A percentile compares a stretch with the other conserved stretches of the same genome.
These are phyloP conservation scores for Paedocypris sp. DNA, from an alignment of 2,113 vertebrate species.

Conservation along the genomic window DNA sequence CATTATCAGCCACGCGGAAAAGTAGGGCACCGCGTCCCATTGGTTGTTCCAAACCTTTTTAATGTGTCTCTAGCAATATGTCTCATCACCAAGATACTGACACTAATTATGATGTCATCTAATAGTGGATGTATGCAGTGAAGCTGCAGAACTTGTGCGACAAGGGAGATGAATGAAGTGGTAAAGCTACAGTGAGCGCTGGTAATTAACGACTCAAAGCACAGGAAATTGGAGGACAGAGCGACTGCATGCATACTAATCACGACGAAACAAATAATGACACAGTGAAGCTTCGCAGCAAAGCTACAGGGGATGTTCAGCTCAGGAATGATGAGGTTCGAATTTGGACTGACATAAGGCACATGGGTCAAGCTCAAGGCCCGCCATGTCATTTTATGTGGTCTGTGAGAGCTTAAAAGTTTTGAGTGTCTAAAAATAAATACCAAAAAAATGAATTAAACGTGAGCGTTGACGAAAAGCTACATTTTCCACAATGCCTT, in stretches of 20 bases:
- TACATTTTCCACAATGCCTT: too few relatives aligned
- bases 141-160: conserved; percentile 33
- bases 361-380: too few relatives aligned
- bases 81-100: conserved; percentile 13
- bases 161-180: conserved; percentile 43
- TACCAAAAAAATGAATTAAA: too few relatives aligned
- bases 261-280: conserved; percentile 16
- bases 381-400: too few relatives aligned
- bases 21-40: conserved; percentile 16
- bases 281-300: conserved; percentile 11
- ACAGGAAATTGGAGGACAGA: conserved; percentile 31
- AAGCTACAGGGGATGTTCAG: neutral
- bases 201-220: conserved; percentile 50
- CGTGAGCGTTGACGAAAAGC: too few relatives aligned
- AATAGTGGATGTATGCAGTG: conserved; percentile 30
- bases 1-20: conserved; percentile 13
- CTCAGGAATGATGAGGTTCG: neutral
- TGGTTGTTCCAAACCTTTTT: conserved; percentile 17
- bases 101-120: conserved; percentile 37
- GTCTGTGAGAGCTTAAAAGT: too few relatives aligned
- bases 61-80: conserved; percentile 14
- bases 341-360: neutral
- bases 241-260: conserved; percentile 46
- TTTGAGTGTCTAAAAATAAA: too few relatives aligned
- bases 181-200: conserved; percentile 44